Percentiles rank a stretch among this genome's conserved stretches.
Evolutionary conservation across 2,797 vertebrate genomes (phyloP).

Genomic region (Rhinophrynus dorsalis): DNA sequence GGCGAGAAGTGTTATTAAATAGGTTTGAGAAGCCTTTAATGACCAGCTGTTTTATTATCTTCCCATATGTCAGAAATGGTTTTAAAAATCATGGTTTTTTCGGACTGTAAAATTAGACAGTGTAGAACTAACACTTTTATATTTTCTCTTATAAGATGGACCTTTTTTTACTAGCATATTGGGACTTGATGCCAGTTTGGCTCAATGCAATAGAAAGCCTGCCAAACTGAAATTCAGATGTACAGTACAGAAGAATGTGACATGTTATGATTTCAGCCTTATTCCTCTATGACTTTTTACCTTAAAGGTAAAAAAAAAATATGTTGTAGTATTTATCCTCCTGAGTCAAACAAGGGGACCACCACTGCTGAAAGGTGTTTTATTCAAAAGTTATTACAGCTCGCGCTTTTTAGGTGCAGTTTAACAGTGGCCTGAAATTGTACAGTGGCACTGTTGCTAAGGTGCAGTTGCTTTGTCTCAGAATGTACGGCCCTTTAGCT

Average conservation of each 20-base stretch:
- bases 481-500: no score
- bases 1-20: slow-evolving; percentile 78
- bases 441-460: no score
- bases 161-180: slow-evolving; percentile 69
- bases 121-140: slow-evolving; percentile 70
- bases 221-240: slow-evolving; percentile 67
- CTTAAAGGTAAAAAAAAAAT: no score
- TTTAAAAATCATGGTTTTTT: slow-evolving; percentile 74
- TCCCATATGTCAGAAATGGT: slow-evolving; percentile 78
- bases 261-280: no score
- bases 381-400: no score
- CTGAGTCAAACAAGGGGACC: no score
- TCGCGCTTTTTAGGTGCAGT: no score
- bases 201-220: slow-evolving; percentile 51
- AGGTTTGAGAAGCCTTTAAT: slow-evolving; percentile 82
- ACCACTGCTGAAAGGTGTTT: no score
- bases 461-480: no score
- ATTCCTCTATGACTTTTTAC: no score
- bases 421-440: no score
- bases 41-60: slow-evolving; percentile 79
- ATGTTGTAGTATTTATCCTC: no score
- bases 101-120: slow-evolving; percentile 77
- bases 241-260: slow-evolving; percentile 67
- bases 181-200: slow-evolving; percentile 68
- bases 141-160: slow-evolving; percentile 65